Evolutionary conservation across 2,113 vertebrate genomes (phyloP).

Genomic region (Zingel zingel): DNA sequence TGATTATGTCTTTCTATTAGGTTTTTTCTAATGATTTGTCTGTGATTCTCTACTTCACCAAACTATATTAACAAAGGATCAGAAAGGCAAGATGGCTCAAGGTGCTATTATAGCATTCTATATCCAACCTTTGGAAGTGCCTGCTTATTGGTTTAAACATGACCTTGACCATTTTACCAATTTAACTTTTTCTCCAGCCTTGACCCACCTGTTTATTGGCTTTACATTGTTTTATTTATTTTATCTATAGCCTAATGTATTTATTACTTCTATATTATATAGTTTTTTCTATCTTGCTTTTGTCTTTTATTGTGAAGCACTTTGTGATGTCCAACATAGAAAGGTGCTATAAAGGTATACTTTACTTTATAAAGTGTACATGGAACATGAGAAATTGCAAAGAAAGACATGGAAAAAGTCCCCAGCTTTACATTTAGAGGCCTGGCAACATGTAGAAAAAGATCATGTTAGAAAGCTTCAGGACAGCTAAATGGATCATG

Average conservation of each 20-base stretch:
- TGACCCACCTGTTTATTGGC: background rate
- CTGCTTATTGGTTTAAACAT: background rate
- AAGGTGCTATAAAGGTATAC: background rate
- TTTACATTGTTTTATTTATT: background rate
- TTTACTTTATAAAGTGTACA: background rate
- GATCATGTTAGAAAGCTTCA: background rate
- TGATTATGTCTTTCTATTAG: constrained; percentile 83
- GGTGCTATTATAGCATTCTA: constrained; percentile 54
- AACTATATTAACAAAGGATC: constrained; percentile 71
- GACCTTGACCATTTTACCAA: background rate
- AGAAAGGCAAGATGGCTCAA: constrained; percentile 64
- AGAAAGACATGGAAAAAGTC: background rate
- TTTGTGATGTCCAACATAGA: background rate
- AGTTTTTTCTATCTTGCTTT: background rate
- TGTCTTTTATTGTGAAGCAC: background rate
- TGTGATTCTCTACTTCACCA: constrained; percentile 71
- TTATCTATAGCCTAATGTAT: too few relatives aligned
- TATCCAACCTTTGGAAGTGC: constrained; percentile 25
- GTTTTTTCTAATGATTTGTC: constrained; percentile 80
- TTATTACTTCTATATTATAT: background rate
- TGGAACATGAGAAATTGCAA: background rate
- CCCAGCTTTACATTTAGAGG: background rate
- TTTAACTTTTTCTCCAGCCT: background rate
- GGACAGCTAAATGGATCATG: background rate
- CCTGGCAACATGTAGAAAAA: background rate